Base-by-base conservation (phyloP, 2,888 invertebrate genomes). In the Cantharis rufa region DNA sequence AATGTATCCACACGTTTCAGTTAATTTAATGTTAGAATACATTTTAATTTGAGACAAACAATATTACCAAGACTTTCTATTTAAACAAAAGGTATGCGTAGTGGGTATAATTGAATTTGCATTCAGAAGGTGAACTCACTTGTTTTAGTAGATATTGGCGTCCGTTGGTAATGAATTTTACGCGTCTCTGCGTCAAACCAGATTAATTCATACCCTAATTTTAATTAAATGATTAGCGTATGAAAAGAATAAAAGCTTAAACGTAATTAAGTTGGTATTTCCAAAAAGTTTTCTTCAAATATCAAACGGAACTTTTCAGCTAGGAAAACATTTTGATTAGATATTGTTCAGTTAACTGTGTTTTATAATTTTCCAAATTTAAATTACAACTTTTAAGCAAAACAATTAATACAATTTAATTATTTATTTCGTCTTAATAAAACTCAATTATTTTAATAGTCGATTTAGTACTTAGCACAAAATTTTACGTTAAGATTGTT, bases 141-240 rank as follows among this genome's bases (percentile, higher is more conserved):
- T 76, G 74, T 72, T 73, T 69, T 71, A 69, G 27, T 16, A 75
- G 72, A 74, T 77, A 78, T 78, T 78, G 78, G 72, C 70, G 72
- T 69, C 63, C 70, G 73, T 74, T 74, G 71, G 76, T 82, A 82
- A 83, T 82, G 80, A 81, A 84, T 82, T 84, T 84, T 78, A 82
- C 82, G 83, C 81, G 79, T 81, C 82, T 78, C 77, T 80, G 79
- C 78, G 80, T 81, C 82, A 82, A 83, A 82, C 81, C 80, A 79
- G 82, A 84, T 84, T 84, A 84, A 84, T 84, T 83, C 84, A 82
- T 83, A 83, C 81, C 82, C 82, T 82, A 82, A 84, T 85, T 85
- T 85, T 84, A 85, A 85, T 86, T 84, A 84, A 85, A 84, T 80
- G 82, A 84, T 85, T 85, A 84, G 82, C 84, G 82, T 84, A 83